Evolutionary conservation across 2,797 vertebrate species (phyloP), one percentile per base, ranked within the genome.

Genomic region (Paedocypris micromegethes): DNA sequence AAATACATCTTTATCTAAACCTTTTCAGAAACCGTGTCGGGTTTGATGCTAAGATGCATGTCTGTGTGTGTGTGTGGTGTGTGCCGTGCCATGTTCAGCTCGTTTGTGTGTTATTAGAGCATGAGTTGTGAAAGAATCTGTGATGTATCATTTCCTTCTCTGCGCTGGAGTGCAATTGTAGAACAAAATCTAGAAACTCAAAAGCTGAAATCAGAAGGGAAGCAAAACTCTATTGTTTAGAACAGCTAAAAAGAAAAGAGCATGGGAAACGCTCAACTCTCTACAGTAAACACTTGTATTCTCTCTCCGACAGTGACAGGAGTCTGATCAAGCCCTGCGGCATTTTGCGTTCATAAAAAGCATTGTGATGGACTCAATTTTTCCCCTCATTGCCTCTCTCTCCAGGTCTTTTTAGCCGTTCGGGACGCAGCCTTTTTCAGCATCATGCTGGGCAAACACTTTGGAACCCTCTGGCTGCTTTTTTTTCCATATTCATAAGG

Each of bases 401-500:
- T 49, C 6, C 5, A 2, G 7, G 8, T 60, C 57, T 60, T 39
- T 68, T 46, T 48, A n/a, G 47, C 4, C n/a, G 40, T 44, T 52
- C 45, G 48, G n/a, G 8, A n/a, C 63, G 53, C 53, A 23, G 39
- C 2, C 38, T 42, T 61, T 60, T 54, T 54, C 39, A 43, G 51
- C 9, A 55, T 48, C 50, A 48, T 61, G 66, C 66, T 61, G 44
- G 50, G 44, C 50, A 68, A 60, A 68, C 44, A 54, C 50, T 61
- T 54, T 47, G 2, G 0, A 60, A 48, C 38, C 57, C 43, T 53
- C 57, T 61, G 58, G 66, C 44, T 47, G 39, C 9, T 64, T 3
- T 41, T 62, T 68, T 9, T 58, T 64, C 44, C 60, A 55, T 68
- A 68, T 73, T 64, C 60, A 68, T 73, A 49, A 73, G 60, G 52